A percentile compares a stretch with the other conserved stretches of the same genome.
phyloP scores from a whole-genome alignment of 2,113 vertebrate genomes.

The human (Homo sapiens) region DNA sequence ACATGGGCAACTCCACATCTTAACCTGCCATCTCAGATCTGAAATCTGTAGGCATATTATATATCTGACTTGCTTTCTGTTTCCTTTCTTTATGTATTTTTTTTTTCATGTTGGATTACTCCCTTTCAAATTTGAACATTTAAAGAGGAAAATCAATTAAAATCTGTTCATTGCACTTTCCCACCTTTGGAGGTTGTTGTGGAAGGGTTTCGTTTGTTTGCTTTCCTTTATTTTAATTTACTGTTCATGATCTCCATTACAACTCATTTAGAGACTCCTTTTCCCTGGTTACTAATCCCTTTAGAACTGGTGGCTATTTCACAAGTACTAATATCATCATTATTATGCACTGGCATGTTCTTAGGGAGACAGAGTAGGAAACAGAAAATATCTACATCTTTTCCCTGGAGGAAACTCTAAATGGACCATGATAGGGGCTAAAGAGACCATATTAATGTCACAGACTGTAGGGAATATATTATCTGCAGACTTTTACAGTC shows the following conservation, averaged over 20 bases:
- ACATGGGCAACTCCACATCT: background rate
- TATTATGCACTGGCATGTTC: background rate
- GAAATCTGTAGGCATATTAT: background rate
- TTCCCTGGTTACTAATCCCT: slow-evolving; percentile 42
- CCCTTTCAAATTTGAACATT: background rate
- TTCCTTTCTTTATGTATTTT: background rate
- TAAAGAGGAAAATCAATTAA: slow-evolving; percentile 23
- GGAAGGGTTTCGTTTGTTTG: background rate
- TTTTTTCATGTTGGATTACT: background rate
- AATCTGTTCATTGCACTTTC: background rate
- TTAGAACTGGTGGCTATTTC: slow-evolving; percentile 33
- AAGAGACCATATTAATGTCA: background rate
- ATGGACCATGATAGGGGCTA: background rate
- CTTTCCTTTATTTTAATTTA: slow-evolving; percentile 43
- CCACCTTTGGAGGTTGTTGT: background rate
- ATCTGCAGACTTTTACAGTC: background rate
- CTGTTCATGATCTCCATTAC: slow-evolving; percentile 22
- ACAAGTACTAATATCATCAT: background rate
- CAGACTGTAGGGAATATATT: background rate
- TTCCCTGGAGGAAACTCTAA: slow-evolving; percentile 38
- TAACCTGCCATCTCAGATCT: background rate
- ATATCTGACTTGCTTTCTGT: background rate
- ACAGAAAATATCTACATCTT: background rate
- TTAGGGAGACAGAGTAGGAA: background rate
- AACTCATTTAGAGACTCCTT: slow-evolving; percentile 14